Conservation (phyloP, 1,140 invertebrate species). For the Chionoecetes opilio region DNA sequence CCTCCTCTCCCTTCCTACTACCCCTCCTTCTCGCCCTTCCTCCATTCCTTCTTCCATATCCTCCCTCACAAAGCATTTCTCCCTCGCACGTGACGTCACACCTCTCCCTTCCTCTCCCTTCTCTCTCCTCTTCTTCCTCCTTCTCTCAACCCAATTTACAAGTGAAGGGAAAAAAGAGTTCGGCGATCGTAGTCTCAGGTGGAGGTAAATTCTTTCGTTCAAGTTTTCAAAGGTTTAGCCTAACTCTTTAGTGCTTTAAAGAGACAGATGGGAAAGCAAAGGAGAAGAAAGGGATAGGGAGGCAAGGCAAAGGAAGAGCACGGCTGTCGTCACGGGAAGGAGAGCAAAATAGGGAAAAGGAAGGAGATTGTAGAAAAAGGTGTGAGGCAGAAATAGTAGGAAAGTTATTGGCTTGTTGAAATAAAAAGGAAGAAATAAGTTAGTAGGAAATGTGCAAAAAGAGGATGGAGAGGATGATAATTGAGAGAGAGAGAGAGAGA, state of each 20-base stretch:
- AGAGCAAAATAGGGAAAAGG: neutral
- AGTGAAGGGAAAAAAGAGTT: neutral
- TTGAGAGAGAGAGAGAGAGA: neutral
- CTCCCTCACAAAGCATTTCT: neutral
- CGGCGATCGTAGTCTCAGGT: neutral
- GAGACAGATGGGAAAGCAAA: constrained; percentile 1
- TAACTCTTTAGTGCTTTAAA: neutral
- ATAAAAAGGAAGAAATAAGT: too few relatives aligned
- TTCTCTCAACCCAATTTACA: neutral
- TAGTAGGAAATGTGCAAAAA: too few relatives aligned
- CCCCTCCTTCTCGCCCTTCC: neutral
- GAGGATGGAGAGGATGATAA: neutral
- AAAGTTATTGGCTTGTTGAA: too few relatives aligned
- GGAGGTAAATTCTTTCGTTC: neutral
- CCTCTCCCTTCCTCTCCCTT: neutral
- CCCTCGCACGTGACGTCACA: neutral
- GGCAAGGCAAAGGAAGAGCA: too few relatives aligned
- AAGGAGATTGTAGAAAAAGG: too few relatives aligned
- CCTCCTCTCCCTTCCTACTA: neutral
- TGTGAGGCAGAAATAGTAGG: too few relatives aligned
- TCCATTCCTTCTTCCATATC: neutral
- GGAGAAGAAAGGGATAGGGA: neutral
- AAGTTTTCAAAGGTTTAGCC: constrained; percentile 20
- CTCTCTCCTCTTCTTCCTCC: neutral
- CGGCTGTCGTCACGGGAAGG: neutral